A percentile compares a stretch with the other conserved stretches of the same genome.
Conservation (phyloP, 2,797 vertebrate species). For the Scarus forsteni region DNA sequence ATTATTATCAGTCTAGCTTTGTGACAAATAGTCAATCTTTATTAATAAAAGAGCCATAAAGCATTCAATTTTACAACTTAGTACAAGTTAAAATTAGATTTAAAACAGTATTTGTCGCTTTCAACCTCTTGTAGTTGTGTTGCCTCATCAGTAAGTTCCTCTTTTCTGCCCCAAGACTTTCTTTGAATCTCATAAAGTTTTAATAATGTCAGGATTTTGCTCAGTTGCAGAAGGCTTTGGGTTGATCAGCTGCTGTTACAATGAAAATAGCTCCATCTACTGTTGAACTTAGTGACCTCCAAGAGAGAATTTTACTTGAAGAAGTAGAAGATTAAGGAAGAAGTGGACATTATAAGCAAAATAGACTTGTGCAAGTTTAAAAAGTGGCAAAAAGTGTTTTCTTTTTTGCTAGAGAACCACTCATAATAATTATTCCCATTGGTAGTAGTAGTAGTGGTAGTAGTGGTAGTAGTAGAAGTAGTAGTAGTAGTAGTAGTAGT, state of each 20-base stretch:
- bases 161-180: not conserved
- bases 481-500: no score
- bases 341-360: no score
- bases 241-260: not conserved
- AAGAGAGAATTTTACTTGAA: not conserved
- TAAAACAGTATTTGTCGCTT: not conserved
- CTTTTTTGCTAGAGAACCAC: no score
- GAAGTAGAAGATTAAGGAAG: no score
- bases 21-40: no score
- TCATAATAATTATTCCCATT: no score
- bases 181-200: not conserved
- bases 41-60: not conserved
- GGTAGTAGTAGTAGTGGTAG: no score
- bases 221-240: no score
- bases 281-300: constrained; percentile 24
- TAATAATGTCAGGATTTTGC: not conserved
- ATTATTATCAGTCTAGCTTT: not conserved
- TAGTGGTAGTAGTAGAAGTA: no score
- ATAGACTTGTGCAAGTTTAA: no score
- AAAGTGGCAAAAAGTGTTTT: no score
- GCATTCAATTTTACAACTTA: not conserved
- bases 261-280: constrained; percentile 59
- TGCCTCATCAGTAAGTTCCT: not conserved
- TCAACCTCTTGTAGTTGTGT: not conserved
- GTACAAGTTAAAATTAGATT: not conserved